Conservation (phyloP, 2,888 invertebrate genomes). For the Lycophotia porphyrea region DNA sequence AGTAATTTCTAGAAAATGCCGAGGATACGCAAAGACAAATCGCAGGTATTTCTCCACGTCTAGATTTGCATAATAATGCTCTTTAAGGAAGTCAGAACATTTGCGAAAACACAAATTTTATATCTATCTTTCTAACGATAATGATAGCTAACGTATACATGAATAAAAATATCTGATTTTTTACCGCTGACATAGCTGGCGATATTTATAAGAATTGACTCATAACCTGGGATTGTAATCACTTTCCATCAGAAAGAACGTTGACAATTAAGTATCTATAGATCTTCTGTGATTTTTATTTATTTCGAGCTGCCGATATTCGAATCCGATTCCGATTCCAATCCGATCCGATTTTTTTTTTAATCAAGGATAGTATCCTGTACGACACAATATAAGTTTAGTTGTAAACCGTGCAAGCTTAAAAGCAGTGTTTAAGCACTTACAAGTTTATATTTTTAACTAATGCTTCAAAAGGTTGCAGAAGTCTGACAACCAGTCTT, state of each 20-base stretch:
- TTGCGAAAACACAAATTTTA: conserved; percentile 22
- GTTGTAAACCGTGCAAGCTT: too few species aligned
- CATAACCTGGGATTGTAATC: neutral
- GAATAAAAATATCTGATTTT: conserved; percentile 2
- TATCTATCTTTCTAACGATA: conserved; percentile 18
- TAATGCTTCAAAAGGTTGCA: neutral
- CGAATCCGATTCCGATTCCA: too few species aligned
- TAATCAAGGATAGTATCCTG: too few species aligned
- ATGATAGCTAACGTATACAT: neutral
- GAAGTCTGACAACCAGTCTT: neutral
- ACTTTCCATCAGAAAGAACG: neutral
- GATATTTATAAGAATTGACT: conserved; percentile 10
- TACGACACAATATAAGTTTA: too few species aligned
- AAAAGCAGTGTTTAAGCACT: too few species aligned
- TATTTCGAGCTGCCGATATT: too few species aligned
- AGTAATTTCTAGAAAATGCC: conserved; percentile 30
- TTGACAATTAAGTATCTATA: neutral
- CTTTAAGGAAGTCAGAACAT: conserved; percentile 30
- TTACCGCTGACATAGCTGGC: neutral
- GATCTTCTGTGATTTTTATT: too few species aligned
- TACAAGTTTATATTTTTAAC: too few species aligned
- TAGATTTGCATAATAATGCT: conserved; percentile 51
- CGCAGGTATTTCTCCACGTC: conserved; percentile 41
- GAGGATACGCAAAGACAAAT: conserved; percentile 35
- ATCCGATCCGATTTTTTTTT: too few species aligned